These are phyloP conservation scores for Drosophila subpulchrella DNA, from an alignment of 1,140 invertebrate species.

Conservation along the genomic window DNA sequence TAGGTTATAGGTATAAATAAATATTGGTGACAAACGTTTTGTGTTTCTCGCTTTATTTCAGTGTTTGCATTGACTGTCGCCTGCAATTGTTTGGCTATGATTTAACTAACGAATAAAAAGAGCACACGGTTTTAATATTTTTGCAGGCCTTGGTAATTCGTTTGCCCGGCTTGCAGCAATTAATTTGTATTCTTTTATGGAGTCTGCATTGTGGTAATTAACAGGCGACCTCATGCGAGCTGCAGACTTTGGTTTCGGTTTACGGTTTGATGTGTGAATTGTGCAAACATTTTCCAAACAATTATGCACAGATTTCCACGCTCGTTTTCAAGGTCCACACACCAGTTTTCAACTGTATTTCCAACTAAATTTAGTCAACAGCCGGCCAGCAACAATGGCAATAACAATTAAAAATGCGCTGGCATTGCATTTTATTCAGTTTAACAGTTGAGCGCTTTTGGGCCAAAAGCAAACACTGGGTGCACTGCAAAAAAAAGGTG, in stretches of 20 bases:
- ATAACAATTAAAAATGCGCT: constrained; percentile 63
- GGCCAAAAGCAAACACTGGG: constrained; percentile 30
- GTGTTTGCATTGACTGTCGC: constrained; percentile 45
- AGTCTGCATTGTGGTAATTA: constrained; percentile 46
- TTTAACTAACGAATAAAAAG: constrained; percentile 50
- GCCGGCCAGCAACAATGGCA: constrained; percentile 33
- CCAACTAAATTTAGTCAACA: constrained; percentile 51
- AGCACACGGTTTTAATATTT: constrained; percentile 46
- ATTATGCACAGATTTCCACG: constrained; percentile 65
- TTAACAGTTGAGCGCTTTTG: constrained; percentile 63
- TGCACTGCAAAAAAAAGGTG: background rate
- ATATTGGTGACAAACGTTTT: constrained; percentile 51
- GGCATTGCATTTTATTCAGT: constrained; percentile 62
- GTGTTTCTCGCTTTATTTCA: constrained; percentile 39
- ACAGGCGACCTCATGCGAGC: constrained; percentile 40
- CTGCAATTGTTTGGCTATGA: constrained; percentile 54
- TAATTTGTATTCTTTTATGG: constrained; percentile 49
- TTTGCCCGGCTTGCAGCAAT: constrained; percentile 42
- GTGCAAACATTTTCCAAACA: constrained; percentile 63
- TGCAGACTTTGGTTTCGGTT: constrained; percentile 8
- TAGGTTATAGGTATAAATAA: constrained; percentile 6
- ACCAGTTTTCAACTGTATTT: constrained; percentile 42
- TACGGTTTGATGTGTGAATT: constrained; percentile 46
- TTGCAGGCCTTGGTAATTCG: constrained; percentile 41
- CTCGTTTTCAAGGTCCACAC: constrained; percentile 58